Percentiles rank a stretch among this genome's conserved stretches.
These are phyloP conservation scores for Monodelphis domestica DNA, from an alignment of 2,797 vertebrate species.

Conservation along the genomic window DNA sequence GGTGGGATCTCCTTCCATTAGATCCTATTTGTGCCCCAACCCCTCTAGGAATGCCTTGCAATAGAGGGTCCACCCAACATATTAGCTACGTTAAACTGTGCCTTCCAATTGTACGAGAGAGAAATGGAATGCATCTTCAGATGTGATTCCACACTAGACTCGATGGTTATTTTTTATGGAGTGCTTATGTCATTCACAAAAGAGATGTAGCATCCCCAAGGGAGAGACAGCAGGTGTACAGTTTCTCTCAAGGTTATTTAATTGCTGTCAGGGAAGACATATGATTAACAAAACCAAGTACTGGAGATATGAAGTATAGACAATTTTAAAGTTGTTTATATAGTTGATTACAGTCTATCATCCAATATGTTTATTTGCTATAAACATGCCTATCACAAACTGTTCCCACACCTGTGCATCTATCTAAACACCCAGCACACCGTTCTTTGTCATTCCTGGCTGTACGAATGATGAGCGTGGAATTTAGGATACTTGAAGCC, in stretches of 20 bases:
- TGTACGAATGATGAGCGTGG: neutral
- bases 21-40: neutral
- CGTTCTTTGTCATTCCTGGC: neutral
- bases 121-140: conserved; percentile 63
- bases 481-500: neutral
- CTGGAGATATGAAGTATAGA: conserved; percentile 78
- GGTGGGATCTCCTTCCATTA: neutral
- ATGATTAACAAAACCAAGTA: conserved; percentile 78
- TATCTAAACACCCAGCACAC: neutral
- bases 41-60: conserved; percentile 42
- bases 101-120: conserved; percentile 59
- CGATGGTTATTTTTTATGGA: conserved; percentile 68
- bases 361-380: conserved; percentile 73
- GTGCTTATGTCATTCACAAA: conserved; percentile 74
- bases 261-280: conserved; percentile 74
- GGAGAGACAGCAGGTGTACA: conserved; percentile 69
- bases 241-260: conserved; percentile 74
- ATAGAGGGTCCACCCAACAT: conserved; percentile 53
- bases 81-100: conserved; percentile 56
- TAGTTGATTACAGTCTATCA: conserved; percentile 79
- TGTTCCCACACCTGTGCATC: conserved; percentile 74
- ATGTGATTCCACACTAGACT: conserved; percentile 68
- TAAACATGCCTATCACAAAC: conserved; percentile 76
- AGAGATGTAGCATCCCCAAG: conserved; percentile 65
- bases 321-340: conserved; percentile 81